phyloP scores from a whole-genome alignment of 2,797 vertebrate species.

The Microctenopoma steveboyesi region DNA sequence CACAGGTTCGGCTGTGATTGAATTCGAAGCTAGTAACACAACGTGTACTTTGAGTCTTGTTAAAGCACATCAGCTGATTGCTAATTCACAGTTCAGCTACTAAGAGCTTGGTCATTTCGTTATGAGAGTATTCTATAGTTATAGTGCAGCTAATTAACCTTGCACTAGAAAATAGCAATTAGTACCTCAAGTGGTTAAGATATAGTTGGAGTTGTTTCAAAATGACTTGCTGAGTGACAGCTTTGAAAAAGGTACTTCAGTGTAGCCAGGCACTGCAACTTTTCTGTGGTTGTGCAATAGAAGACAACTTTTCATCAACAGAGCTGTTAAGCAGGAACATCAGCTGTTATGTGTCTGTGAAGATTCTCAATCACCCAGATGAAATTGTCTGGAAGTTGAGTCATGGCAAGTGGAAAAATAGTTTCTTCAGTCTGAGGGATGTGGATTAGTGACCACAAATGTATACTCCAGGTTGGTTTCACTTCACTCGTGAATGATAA shows the following conservation, averaged over 20 bases:
- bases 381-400: too few species aligned
- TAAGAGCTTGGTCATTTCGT: slow-evolving; percentile 29
- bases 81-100: slow-evolving; percentile 16
- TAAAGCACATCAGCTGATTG: slow-evolving; percentile 24
- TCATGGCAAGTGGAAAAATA: too few species aligned
- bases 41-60: slow-evolving; percentile 27
- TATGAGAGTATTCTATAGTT: slow-evolving; percentile 27
- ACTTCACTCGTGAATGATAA: slow-evolving; percentile 9
- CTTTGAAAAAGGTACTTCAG: not conserved
- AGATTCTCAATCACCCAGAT: too few species aligned
- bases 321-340: slow-evolving; percentile 1
- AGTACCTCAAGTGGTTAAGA: slow-evolving; percentile 13
- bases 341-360: too few species aligned
- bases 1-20: slow-evolving; percentile 34
- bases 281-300: not conserved
- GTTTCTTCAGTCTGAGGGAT: too few species aligned
- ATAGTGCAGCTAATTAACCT: slow-evolving; percentile 32
- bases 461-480: too few species aligned
- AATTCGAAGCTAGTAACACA: slow-evolving; percentile 24
- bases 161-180: slow-evolving; percentile 28
- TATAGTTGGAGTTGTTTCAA: slow-evolving; percentile 10
- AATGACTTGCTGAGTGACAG: not conserved
- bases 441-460: too few species aligned
- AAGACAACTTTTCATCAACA: not conserved
- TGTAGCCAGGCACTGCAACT: not conserved